phyloP scores from a whole-genome alignment of 2,797 vertebrate genomes.

The Xiphorhynchus erythropygius region DNA sequence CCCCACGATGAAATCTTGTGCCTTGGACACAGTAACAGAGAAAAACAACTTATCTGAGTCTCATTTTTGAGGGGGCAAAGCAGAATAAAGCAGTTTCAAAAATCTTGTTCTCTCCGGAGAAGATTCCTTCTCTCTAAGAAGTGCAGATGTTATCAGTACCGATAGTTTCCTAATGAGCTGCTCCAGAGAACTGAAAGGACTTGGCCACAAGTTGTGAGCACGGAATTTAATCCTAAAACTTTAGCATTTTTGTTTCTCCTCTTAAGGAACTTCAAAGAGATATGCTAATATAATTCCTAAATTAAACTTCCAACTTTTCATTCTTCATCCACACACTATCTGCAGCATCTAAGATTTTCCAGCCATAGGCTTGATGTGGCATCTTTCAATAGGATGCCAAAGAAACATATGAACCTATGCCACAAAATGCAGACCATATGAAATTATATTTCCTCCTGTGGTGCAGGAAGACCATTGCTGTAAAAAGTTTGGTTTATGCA shows the following conservation, averaged over 20 bases:
- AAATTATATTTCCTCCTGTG: not conserved
- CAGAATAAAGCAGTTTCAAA: not conserved
- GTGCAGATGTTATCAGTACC: not conserved
- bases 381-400: not conserved
- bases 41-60: not conserved
- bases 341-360: not conserved
- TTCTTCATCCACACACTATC: not conserved
- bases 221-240: not conserved
- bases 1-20: not conserved
- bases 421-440: not conserved
- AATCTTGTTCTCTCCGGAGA: not conserved
- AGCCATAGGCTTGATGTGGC: not conserved
- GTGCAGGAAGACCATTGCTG: not conserved
- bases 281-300: not conserved
- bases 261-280: not conserved
- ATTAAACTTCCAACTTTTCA: not conserved
- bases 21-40: not conserved
- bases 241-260: not conserved
- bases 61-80: not conserved
- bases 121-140: not conserved
- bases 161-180: not conserved
- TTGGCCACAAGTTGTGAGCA: not conserved
- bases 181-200: not conserved
- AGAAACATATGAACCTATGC: not conserved
- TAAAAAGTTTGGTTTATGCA: not conserved